phyloP scores from a whole-genome alignment of 2,888 invertebrate genomes.

The Sarcophaga rosellei region DNA sequence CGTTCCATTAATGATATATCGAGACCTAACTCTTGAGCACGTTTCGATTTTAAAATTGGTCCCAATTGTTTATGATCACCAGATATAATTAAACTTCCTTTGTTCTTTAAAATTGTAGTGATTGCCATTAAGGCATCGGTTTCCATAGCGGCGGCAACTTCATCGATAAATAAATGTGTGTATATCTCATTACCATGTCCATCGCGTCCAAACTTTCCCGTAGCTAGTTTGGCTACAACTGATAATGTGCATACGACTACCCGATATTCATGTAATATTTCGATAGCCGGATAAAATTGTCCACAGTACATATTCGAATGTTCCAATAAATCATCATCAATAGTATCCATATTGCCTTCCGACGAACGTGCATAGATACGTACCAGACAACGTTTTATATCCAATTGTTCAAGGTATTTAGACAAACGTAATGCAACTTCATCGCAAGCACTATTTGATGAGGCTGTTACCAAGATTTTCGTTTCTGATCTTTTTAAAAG shows the following conservation, averaged over 20 bases:
- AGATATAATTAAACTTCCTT: conserved; percentile 47
- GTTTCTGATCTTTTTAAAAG: conserved; percentile 77
- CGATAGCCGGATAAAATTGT: conserved; percentile 81
- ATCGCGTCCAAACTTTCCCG: conserved; percentile 78
- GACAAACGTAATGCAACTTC: conserved; percentile 83
- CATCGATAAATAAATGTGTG: conserved; percentile 88
- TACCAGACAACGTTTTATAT: conserved; percentile 75
- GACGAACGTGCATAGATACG: conserved; percentile 81
- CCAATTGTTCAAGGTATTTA: conserved; percentile 66
- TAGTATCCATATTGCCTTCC: conserved; percentile 78
- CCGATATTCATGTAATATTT: conserved; percentile 82
- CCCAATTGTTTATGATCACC: conserved; percentile 90
- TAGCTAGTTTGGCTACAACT: conserved; percentile 82
- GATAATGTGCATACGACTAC: conserved; percentile 86
- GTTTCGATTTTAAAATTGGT: conserved; percentile 83
- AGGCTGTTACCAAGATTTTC: conserved; percentile 85
- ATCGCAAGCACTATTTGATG: conserved; percentile 89
- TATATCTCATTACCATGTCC: conserved; percentile 78
- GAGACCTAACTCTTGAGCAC: conserved; percentile 74
- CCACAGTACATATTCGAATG: conserved; percentile 80
- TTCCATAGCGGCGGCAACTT: conserved; percentile 88
- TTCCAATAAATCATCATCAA: conserved; percentile 78
- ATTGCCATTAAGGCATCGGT: conserved; percentile 85
- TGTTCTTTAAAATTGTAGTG: conserved; percentile 29
- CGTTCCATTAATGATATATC: conserved; percentile 86